phyloP scores from a whole-genome alignment of 2,888 invertebrate species.

The Latrodectus elegans region DNA sequence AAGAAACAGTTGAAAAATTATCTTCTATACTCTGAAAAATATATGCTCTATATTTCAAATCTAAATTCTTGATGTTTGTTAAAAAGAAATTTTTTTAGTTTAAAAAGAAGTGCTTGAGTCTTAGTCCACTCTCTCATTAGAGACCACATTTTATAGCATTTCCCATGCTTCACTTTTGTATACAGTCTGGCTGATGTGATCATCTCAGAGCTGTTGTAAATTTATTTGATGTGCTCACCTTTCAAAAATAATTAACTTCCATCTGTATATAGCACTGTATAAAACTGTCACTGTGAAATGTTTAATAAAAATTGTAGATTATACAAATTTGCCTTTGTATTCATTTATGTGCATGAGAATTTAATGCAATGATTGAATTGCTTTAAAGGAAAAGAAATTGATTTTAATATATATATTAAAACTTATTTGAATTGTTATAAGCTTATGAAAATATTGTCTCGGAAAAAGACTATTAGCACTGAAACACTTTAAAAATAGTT shows the following conservation, averaged over 20 bases:
- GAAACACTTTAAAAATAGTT: no score
- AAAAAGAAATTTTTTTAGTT: neutral
- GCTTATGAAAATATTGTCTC: no score
- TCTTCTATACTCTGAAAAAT: neutral
- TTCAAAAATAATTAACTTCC: constrained; percentile 69
- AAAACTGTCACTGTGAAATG: constrained; percentile 69
- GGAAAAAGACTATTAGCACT: no score
- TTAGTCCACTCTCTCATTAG: constrained; percentile 59
- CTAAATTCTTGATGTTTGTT: no score
- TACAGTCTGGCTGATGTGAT: constrained; percentile 59
- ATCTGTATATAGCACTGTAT: constrained; percentile 70
- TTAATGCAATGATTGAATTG: no score
- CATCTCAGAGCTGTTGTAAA: constrained; percentile 67
- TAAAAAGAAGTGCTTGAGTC: constrained; percentile 47
- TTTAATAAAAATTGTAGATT: constrained; percentile 69
- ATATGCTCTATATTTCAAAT: no score
- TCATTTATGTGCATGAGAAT: no score
- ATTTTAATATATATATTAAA: no score
- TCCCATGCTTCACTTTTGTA: constrained; percentile 64
- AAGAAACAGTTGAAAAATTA: no score
- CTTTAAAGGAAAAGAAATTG: no score
- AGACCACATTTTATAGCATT: constrained; percentile 68
- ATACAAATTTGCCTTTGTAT: constrained; percentile 48
- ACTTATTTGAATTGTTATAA: no score
- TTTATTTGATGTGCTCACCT: constrained; percentile 68